These are phyloP conservation scores for Excalfactoria chinensis DNA, from an alignment of 2,113 vertebrate species.

Conservation along the genomic window DNA sequence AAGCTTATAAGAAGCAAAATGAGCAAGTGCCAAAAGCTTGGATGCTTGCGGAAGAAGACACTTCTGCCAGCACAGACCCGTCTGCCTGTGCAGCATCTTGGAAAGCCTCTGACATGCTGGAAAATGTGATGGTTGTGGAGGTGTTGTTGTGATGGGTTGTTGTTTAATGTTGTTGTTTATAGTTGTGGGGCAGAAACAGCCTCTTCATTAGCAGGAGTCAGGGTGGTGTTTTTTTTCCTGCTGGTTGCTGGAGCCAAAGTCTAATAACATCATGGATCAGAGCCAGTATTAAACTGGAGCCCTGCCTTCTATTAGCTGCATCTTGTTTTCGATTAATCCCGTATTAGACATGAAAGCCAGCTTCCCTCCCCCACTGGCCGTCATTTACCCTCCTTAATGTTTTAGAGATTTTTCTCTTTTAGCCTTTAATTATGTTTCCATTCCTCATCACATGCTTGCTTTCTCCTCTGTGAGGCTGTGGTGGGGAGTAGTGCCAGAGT, in stretches of 20 bases:
- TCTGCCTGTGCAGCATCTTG: neutral
- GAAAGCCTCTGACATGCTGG: neutral
- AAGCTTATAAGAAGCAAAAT: neutral
- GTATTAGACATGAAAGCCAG: neutral
- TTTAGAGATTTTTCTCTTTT: neutral
- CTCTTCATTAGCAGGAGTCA: conserved; percentile 27
- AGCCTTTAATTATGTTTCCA: conserved; percentile 10
- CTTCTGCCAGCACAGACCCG: neutral
- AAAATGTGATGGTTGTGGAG: neutral
- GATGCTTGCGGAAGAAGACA: neutral
- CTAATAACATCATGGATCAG: conserved; percentile 26
- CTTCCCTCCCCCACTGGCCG: neutral
- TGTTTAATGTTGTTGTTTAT: neutral
- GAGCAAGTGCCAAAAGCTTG: neutral
- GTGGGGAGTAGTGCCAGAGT: neutral
- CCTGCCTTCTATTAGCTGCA: conserved; percentile 50
- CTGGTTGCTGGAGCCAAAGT: neutral
- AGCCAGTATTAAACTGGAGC: conserved; percentile 41
- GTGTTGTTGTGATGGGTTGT: neutral
- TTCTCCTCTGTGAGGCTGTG: neutral
- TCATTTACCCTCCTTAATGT: neutral
- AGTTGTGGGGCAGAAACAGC: neutral
- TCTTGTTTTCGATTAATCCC: conserved; percentile 37
- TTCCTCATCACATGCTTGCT: neutral
- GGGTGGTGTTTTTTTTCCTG: neutral